These are phyloP conservation scores for Spondyliosoma cantharus DNA, from an alignment of 2,797 vertebrate genomes.

Conservation along the genomic window DNA sequence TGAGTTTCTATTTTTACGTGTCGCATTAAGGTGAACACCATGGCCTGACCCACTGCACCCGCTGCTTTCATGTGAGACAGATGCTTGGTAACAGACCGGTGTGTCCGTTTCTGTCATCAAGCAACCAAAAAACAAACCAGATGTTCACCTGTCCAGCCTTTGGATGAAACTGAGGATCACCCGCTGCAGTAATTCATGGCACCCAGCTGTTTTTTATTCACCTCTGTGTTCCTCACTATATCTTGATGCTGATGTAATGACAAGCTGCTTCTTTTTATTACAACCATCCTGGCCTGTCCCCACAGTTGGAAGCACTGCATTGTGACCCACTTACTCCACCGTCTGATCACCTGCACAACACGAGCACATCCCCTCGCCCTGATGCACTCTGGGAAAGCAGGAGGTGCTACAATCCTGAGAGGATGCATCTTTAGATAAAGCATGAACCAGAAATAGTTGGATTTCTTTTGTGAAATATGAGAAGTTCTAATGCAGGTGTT, in stretches of 20 bases:
- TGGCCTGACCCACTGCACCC: conserved; percentile 38
- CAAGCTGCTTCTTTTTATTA: not conserved
- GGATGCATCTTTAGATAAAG: not conserved
- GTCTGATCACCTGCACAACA: conserved; percentile 67
- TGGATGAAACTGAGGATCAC: too few relatives aligned
- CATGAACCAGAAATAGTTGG: not conserved
- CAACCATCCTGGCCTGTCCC: not conserved
- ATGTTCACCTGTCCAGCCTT: conserved; percentile 34
- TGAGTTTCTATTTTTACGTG: conserved; percentile 70
- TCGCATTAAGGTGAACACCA: conserved; percentile 53
- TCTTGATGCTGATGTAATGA: not conserved
- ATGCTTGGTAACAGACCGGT: conserved; percentile 50
- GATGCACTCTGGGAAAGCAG: conserved; percentile 42
- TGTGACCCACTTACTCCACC: conserved; percentile 66
- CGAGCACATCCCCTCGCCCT: conserved; percentile 19
- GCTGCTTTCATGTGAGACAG: conserved; percentile 40
- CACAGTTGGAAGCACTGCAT: conserved; percentile 20
- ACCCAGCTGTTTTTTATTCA: too few relatives aligned
- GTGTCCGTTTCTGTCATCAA: conserved; percentile 8
- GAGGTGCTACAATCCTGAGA: not conserved
- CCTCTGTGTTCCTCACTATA: too few relatives aligned
- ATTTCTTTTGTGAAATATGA: not conserved
- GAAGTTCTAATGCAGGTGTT: not conserved
- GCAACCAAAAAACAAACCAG: conserved; percentile 7
- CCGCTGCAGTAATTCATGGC: too few relatives aligned